phyloP scores from a whole-genome alignment of 1,140 invertebrate genomes.

The Drosophila nigrodunni region DNA sequence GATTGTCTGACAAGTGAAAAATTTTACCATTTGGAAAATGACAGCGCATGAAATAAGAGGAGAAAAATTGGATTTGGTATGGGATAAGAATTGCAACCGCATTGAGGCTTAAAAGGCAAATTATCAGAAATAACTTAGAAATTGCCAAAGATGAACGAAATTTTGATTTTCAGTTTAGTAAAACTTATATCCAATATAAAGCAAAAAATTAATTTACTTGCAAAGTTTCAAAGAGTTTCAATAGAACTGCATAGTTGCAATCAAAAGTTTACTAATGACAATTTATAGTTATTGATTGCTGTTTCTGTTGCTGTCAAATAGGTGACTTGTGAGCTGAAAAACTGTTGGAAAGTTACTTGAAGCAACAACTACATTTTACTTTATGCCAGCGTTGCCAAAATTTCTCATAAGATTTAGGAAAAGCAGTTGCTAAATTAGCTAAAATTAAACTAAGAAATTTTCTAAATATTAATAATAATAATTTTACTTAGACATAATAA shows the following conservation, averaged over 20 bases:
- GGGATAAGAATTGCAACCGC: conserved; percentile 34
- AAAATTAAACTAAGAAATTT: too few species aligned
- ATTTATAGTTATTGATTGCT: conserved; percentile 66
- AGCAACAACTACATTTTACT: conserved; percentile 32
- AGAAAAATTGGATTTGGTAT: neutral
- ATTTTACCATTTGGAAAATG: conserved; percentile 41
- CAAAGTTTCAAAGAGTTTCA: neutral
- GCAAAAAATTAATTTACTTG: neutral
- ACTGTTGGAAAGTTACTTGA: conserved; percentile 22
- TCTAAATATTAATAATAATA: too few species aligned
- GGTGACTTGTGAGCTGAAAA: conserved; percentile 29
- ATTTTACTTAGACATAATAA: too few species aligned
- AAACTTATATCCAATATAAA: neutral
- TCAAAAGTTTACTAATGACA: conserved; percentile 56
- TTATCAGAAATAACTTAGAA: conserved; percentile 24
- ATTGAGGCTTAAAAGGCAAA: conserved; percentile 31
- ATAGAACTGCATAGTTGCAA: conserved; percentile 33
- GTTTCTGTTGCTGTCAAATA: conserved; percentile 33
- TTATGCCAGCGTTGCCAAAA: neutral
- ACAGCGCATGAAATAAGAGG: conserved; percentile 56
- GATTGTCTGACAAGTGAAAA: conserved; percentile 49
- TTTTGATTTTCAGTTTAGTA: neutral
- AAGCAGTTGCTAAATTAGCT: too few species aligned
- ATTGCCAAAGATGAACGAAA: neutral
- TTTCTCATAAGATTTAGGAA: too few species aligned